phyloP scores from a whole-genome alignment of 2,888 invertebrate species.

The Calliphora vomitoria region DNA sequence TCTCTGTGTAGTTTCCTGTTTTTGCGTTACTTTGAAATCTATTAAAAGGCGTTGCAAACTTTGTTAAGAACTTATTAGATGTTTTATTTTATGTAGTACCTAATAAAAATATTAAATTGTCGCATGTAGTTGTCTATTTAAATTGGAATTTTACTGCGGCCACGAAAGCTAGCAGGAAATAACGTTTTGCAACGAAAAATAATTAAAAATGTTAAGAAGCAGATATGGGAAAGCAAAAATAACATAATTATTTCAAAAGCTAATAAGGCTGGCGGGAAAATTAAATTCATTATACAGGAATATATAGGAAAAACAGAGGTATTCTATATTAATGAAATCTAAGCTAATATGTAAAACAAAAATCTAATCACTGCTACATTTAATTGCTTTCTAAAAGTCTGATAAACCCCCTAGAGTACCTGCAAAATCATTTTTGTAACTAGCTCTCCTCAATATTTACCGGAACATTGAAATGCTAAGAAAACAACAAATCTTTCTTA shows the following conservation, averaged over 20 bases:
- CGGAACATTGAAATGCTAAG: not conserved
- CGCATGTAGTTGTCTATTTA: constrained; percentile 43
- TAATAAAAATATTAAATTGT: constrained; percentile 19
- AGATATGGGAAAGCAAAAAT: not conserved
- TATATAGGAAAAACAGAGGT: not conserved
- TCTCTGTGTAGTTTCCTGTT: no score
- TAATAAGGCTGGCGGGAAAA: not conserved
- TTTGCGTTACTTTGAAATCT: no score
- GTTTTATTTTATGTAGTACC: not conserved
- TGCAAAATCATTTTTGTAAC: no score
- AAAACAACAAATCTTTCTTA: not conserved
- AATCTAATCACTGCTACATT: not conserved
- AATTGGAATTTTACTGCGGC: constrained; percentile 19
- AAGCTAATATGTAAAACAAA: not conserved
- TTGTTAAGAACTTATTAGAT: not conserved
- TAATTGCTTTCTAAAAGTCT: no score
- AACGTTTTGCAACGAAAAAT: constrained; percentile 2
- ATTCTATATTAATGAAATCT: not conserved
- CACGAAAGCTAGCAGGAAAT: constrained; percentile 6
- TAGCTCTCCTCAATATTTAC: no score
- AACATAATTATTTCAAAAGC: not conserved
- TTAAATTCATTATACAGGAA: not conserved
- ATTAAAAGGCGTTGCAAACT: not conserved
- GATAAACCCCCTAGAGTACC: no score
- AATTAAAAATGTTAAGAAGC: constrained; percentile 22